A percentile compares a stretch with the other conserved stretches of the same genome.
phyloP scores from a whole-genome alignment of 1,140 invertebrate species.

The Meloidogyne chitwoodi region DNA sequence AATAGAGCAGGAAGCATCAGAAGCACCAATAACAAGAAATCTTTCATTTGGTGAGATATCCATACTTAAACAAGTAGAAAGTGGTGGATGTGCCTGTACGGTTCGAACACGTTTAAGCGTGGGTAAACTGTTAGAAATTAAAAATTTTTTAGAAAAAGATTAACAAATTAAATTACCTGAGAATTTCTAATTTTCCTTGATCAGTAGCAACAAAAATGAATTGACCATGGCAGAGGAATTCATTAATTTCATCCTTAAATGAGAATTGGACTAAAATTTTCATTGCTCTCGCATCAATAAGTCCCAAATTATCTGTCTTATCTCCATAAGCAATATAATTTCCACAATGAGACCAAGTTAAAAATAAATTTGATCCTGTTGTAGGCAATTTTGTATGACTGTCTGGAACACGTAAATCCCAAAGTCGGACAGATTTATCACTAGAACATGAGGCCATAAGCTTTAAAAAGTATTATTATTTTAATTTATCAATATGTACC shows the following conservation, averaged over 20 bases:
- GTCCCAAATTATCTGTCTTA: constrained; percentile 22
- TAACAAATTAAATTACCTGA: constrained; percentile 18
- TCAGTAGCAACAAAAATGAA: constrained; percentile 36
- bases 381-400: constrained; percentile 23
- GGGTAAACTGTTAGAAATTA: constrained; percentile 28
- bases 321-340: constrained; percentile 29
- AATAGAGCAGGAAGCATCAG: constrained; percentile 38
- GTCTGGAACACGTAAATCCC: constrained; percentile 34
- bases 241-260: constrained; percentile 39
- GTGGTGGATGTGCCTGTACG: constrained; percentile 41
- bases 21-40: constrained; percentile 31
- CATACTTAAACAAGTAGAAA: constrained; percentile 41
- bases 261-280: constrained; percentile 7
- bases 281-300: constrained; percentile 19
- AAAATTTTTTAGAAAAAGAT: background rate
- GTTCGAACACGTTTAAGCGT: constrained; percentile 35
- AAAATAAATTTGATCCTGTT: constrained; percentile 29
- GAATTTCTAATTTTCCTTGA: constrained; percentile 36
- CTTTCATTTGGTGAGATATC: constrained; percentile 34
- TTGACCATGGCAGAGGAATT: constrained; percentile 41
- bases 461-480: background rate
- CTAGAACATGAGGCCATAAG: constrained; percentile 42
- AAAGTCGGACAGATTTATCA: constrained; percentile 42
- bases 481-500: background rate
- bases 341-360: constrained; percentile 23